Percentiles rank a stretch among this genome's conserved stretches.
phyloP scores from a whole-genome alignment of 2,888 invertebrate species.

The Phania funesta region DNA sequence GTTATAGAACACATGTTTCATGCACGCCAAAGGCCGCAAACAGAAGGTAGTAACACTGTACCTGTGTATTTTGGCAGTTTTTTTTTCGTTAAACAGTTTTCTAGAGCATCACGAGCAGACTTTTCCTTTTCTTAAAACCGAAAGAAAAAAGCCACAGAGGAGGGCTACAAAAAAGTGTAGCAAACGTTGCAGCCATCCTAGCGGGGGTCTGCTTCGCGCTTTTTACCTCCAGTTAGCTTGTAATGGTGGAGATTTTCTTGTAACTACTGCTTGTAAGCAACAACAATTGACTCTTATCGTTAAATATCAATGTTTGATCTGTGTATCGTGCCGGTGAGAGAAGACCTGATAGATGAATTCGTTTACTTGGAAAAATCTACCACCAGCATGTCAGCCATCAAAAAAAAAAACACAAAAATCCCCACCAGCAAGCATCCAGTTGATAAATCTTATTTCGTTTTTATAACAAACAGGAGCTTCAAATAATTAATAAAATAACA shows the following conservation, averaged over 20 bases:
- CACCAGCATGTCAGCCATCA: constrained; percentile 28
- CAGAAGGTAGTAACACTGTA: constrained; percentile 53
- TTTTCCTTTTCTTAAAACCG: neutral
- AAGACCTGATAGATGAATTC: constrained; percentile 16
- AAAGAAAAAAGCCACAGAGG: constrained; percentile 42
- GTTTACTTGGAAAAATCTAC: neutral
- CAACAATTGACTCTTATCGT: constrained; percentile 45
- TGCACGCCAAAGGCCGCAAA: constrained; percentile 62
- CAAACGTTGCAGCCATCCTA: constrained; percentile 21
- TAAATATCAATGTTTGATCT: constrained; percentile 49
- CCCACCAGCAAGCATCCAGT: neutral
- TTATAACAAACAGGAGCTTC: constrained; percentile 51
- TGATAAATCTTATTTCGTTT: constrained; percentile 16
- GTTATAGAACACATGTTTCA: constrained; percentile 66
- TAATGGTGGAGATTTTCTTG: constrained; percentile 27
- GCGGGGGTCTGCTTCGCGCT: constrained; percentile 49
- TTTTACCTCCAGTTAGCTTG: constrained; percentile 8
- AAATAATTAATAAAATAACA: constrained; percentile 61
- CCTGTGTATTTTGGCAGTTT: constrained; percentile 63
- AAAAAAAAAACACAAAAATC: neutral
- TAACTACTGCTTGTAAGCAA: constrained; percentile 54
- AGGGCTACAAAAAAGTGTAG: constrained; percentile 36
- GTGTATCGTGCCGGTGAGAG: constrained; percentile 35
- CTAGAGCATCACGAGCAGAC: constrained; percentile 40
- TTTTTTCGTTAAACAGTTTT: constrained; percentile 1